These are phyloP conservation scores for Parnassius smintheus DNA, from an alignment of 2,888 invertebrate species.

Conservation along the genomic window DNA sequence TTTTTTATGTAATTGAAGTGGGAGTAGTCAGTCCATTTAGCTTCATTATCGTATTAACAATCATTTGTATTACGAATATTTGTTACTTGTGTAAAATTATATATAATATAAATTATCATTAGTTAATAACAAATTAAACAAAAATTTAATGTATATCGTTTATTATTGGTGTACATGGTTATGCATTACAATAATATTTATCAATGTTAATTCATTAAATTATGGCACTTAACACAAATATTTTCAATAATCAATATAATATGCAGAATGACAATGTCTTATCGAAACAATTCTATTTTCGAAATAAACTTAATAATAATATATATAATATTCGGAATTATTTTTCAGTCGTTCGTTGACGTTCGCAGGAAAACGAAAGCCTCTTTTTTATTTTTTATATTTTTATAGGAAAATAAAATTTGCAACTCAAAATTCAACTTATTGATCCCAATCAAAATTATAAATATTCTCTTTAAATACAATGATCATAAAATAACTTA, in stretches of 20 bases:
- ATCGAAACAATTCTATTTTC: conserved; percentile 54
- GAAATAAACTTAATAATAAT: conserved; percentile 53
- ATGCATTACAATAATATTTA: conserved; percentile 77
- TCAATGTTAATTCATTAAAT: conserved; percentile 79
- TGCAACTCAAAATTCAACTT: conserved; percentile 67
- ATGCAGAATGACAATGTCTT: conserved; percentile 64
- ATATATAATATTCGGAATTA: conserved; percentile 66
- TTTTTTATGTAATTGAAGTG: no score
- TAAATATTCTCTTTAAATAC: conserved; percentile 62
- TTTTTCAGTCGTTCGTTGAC: conserved; percentile 80
- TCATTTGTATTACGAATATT: no score
- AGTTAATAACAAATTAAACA: conserved; percentile 43
- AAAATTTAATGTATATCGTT: conserved; percentile 64
- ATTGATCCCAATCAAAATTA: conserved; percentile 77
- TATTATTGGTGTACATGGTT: conserved; percentile 79
- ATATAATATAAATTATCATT: no score
- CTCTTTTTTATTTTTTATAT: conserved; percentile 55
- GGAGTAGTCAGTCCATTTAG: no score
- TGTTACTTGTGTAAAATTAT: no score
- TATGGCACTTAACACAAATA: conserved; percentile 79
- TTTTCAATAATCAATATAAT: conserved; percentile 63
- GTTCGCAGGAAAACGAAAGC: conserved; percentile 63
- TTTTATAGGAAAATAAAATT: conserved; percentile 70
- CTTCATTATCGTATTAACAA: no score
- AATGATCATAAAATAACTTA: conserved; percentile 66